Evolutionary conservation across 2,888 invertebrate genomes (phyloP).

Genomic region (Meta bourneti): DNA sequence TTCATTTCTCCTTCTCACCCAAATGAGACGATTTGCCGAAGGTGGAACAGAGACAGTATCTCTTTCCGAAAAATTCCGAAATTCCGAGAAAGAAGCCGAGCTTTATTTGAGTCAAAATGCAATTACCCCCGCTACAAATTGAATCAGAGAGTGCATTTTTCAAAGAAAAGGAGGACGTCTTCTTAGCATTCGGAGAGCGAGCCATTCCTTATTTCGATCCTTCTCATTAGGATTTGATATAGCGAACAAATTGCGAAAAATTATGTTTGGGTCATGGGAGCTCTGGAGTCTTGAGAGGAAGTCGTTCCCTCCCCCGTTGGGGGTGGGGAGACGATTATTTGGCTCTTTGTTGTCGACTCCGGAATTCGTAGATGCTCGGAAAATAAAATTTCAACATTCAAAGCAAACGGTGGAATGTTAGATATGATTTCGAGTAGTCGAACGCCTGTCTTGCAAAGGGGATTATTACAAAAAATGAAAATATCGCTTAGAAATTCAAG

Average conservation of each 20-base stretch:
- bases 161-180: background rate
- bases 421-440: too few species aligned
- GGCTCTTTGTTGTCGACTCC: too few species aligned
- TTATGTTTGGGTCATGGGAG: background rate
- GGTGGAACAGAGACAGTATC: too few species aligned
- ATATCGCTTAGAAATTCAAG: too few species aligned
- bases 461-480: too few species aligned
- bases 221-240: slow-evolving; percentile 14
- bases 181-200: slow-evolving; percentile 17
- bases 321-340: background rate
- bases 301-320: background rate
- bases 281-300: background rate
- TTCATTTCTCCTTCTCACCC: too few species aligned
- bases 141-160: slow-evolving; percentile 34
- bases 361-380: too few species aligned
- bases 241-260: slow-evolving; percentile 26
- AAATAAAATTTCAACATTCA: too few species aligned
- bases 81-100: slow-evolving; percentile 15
- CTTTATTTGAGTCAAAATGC: slow-evolving; percentile 34
- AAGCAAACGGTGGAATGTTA: too few species aligned
- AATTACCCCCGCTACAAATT: slow-evolving; percentile 35
- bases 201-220: slow-evolving; percentile 16
- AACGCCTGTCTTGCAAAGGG: too few species aligned
- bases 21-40: too few species aligned
- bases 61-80: background rate